These are phyloP conservation scores for Incurvaria masculella DNA, from an alignment of 2,888 invertebrate genomes.

Conservation along the genomic window DNA sequence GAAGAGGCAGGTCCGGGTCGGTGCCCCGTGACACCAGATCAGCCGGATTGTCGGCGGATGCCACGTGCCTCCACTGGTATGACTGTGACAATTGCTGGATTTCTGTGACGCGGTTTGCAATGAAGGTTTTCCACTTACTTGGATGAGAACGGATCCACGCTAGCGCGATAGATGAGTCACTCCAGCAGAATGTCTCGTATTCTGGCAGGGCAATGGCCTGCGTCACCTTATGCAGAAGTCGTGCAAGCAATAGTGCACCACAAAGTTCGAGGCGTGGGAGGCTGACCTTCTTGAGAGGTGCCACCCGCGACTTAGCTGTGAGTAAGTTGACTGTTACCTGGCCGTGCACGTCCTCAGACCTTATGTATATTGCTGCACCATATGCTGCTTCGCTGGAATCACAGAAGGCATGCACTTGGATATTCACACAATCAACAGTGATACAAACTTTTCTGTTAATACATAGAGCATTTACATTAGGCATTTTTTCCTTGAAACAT, in stretches of 20 bases:
- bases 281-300: slow-evolving; percentile 2
- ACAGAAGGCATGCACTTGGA: background rate
- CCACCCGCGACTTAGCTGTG: background rate
- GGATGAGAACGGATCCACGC: slow-evolving; percentile 15
- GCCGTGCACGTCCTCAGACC: background rate
- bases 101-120: slow-evolving; percentile 13
- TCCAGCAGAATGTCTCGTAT: slow-evolving; percentile 12
- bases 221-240: slow-evolving; percentile 1
- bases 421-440: background rate
- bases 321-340: background rate
- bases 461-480: background rate
- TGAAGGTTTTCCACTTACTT: slow-evolving; percentile 15
- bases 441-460: background rate
- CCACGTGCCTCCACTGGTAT: slow-evolving; percentile 10
- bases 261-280: slow-evolving; percentile 4
- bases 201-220: background rate
- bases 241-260: background rate
- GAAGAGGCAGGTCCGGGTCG: slow-evolving; percentile 4
- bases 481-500: background rate
- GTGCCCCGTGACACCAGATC: slow-evolving; percentile 14
- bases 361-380: background rate
- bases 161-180: slow-evolving; percentile 14
- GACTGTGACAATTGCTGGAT: slow-evolving; percentile 8
- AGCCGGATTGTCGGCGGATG: slow-evolving; percentile 13
- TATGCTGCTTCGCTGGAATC: background rate